Percentiles rank a stretch among this genome's conserved stretches.
Conservation (phyloP, 2,797 vertebrate species). For the Poecilia wingei region DNA sequence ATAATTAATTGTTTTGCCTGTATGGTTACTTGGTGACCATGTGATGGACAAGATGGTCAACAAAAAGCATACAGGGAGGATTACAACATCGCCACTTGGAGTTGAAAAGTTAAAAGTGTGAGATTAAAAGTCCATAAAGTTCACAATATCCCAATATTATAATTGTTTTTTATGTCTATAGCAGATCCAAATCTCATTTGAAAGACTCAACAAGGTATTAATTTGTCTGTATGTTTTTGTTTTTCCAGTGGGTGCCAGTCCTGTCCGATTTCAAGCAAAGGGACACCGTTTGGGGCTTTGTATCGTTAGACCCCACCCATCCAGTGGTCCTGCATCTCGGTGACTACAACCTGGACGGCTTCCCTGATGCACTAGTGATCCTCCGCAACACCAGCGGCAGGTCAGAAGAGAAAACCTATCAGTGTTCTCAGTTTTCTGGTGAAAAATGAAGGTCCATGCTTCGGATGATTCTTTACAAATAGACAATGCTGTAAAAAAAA, state of each 20-base stretch:
- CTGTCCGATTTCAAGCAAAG: conserved; percentile 87
- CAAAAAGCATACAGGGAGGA: background rate
- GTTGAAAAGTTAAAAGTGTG: background rate
- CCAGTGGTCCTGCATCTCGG: conserved; percentile 91
- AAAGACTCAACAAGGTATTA: background rate
- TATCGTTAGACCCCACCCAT: conserved; percentile 67
- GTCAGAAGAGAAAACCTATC: conserved; percentile 68
- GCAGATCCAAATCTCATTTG: background rate
- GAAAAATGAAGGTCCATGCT: background rate
- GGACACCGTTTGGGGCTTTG: conserved; percentile 90
- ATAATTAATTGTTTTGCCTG: background rate
- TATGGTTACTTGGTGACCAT: background rate
- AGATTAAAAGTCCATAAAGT: background rate
- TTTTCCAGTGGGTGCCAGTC: conserved; percentile 87
- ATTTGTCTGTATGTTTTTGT: background rate
- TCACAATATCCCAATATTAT: background rate
- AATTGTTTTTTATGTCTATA: background rate
- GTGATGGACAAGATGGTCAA: background rate
- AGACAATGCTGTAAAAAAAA: background rate
- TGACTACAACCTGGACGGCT: conserved; percentile 99
- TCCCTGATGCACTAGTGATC: conserved; percentile 94
- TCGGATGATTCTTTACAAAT: background rate
- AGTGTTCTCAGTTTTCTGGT: background rate
- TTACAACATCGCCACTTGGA: background rate
- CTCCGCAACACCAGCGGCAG: conserved; percentile 89